Percentiles rank a stretch among this genome's conserved stretches.
Conservation (phyloP, 2,888 invertebrate genomes). For the Ormyrus pomaceus region DNA sequence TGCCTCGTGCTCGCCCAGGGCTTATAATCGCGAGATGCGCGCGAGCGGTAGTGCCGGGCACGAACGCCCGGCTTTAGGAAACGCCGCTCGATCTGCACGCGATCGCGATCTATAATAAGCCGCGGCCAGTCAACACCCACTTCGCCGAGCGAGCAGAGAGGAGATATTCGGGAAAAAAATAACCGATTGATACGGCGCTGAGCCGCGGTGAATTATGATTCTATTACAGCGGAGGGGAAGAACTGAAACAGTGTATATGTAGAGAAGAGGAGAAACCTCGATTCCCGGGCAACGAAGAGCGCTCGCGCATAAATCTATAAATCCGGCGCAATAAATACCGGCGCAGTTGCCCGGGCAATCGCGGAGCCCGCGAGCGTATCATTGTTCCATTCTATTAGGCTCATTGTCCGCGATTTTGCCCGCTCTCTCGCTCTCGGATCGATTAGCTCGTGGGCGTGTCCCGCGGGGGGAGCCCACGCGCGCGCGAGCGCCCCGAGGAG, state of each 20-base stretch:
- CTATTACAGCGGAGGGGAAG: no score
- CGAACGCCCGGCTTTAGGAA: constrained; percentile 18
- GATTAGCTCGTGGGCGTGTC: constrained; percentile 42
- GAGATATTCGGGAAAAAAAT: no score
- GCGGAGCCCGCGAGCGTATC: no score
- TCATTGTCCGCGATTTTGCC: constrained; percentile 38
- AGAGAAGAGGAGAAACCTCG: no score
- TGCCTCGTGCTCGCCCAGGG: constrained; percentile 68
- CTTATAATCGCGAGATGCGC: constrained; percentile 63
- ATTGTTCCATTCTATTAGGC: constrained; percentile 34
- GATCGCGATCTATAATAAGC: neutral
- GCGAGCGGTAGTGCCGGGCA: neutral
- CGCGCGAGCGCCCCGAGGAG: neutral
- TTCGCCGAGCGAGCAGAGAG: neutral
- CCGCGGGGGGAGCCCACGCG: neutral
- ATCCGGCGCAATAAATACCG: no score
- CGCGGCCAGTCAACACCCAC: constrained; percentile 32
- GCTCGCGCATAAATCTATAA: no score
- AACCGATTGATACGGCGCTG: no score
- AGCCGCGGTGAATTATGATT: no score
- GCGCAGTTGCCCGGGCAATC: no score
- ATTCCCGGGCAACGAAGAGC: no score
- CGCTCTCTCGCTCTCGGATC: constrained; percentile 4
- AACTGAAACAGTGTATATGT: no score
- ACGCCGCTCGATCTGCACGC: constrained; percentile 5